Evolutionary conservation across 2,888 invertebrate species (phyloP).

Genomic region (Metopia argyrocephala): DNA sequence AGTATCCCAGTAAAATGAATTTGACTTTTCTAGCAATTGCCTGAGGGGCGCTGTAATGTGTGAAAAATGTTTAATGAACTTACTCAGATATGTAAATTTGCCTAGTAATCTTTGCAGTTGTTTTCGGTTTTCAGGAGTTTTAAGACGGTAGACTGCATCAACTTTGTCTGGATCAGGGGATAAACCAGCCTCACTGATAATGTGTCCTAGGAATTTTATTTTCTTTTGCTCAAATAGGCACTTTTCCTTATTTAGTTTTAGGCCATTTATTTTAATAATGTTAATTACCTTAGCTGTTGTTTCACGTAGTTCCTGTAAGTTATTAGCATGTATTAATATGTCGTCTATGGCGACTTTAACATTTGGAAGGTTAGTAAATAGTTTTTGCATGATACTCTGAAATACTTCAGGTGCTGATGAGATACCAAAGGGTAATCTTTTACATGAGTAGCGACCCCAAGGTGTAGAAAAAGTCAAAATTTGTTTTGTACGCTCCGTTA

Average conservation of each 20-base stretch:
- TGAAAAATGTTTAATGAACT: conserved; percentile 34
- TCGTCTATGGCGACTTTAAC: conserved; percentile 63
- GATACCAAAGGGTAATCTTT: conserved; percentile 54
- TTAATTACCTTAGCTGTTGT: conserved; percentile 49
- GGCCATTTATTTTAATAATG: conserved; percentile 27
- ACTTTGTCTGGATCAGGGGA: conserved; percentile 53
- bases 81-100: conserved; percentile 57
- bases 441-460: conserved; percentile 62
- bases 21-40: conserved; percentile 12
- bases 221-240: conserved; percentile 38
- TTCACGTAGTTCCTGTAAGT: conserved; percentile 48
- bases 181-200: conserved; percentile 21
- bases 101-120: conserved; percentile 62
- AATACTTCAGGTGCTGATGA: conserved; percentile 68
- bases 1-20: background rate
- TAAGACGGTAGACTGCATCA: conserved; percentile 51
- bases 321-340: conserved; percentile 65
- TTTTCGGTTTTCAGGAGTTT: conserved; percentile 52
- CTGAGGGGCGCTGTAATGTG: conserved; percentile 6
- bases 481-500: conserved; percentile 57
- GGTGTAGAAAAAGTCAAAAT: conserved; percentile 55
- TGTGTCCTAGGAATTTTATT: conserved; percentile 49
- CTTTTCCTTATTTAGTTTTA: conserved; percentile 68
- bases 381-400: conserved; percentile 59
- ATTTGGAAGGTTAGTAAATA: conserved; percentile 56